A percentile compares a stretch with the other conserved stretches of the same genome.
These are phyloP conservation scores for Sphaeramia orbicularis DNA, from an alignment of 2,797 vertebrate species.

Conservation along the genomic window DNA sequence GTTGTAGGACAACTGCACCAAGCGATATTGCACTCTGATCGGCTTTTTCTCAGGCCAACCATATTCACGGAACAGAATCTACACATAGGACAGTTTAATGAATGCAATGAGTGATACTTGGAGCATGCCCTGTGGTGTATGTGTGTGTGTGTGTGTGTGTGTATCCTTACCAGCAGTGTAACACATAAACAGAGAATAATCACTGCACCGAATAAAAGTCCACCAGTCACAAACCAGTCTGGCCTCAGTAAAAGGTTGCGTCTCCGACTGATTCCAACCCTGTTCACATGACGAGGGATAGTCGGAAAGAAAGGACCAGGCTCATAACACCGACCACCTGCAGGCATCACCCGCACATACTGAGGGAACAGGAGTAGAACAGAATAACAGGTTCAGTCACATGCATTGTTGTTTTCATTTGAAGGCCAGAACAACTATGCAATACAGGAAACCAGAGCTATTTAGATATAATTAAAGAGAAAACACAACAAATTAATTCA, in stretches of 20 bases:
- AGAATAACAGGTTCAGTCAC: not conserved
- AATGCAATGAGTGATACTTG: slow-evolving; percentile 1
- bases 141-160: slow-evolving; percentile 5
- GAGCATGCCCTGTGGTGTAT: not conserved
- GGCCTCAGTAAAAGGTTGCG: slow-evolving; percentile 82
- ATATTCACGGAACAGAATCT: slow-evolving; percentile 88
- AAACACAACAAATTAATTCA: too few species aligned
- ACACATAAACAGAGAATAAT: slow-evolving; percentile 85
- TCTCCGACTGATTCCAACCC: slow-evolving; percentile 86
- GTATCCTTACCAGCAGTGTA: slow-evolving; percentile 82
- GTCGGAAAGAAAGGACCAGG: slow-evolving; percentile 88
- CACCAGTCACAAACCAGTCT: slow-evolving; percentile 86
- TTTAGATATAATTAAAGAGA: too few species aligned
- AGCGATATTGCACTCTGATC: slow-evolving; percentile 80
- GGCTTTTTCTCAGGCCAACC: slow-evolving; percentile 84
- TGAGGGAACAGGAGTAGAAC: slow-evolving; percentile 51
- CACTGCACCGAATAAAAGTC: slow-evolving; percentile 80
- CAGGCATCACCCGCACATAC: slow-evolving; percentile 89
- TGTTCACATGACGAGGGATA: slow-evolving; percentile 84
- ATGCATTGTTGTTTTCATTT: not conserved
- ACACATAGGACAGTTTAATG: slow-evolving; percentile 7
- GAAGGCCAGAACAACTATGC: too few species aligned
- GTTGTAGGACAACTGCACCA: slow-evolving; percentile 84
- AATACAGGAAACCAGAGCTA: too few species aligned
- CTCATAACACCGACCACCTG: slow-evolving; percentile 88